Percentiles rank a stretch among this genome's conserved stretches.
These are phyloP conservation scores for Heliconius ismenius DNA, from an alignment of 2,888 invertebrate species.

Conservation along the genomic window DNA sequence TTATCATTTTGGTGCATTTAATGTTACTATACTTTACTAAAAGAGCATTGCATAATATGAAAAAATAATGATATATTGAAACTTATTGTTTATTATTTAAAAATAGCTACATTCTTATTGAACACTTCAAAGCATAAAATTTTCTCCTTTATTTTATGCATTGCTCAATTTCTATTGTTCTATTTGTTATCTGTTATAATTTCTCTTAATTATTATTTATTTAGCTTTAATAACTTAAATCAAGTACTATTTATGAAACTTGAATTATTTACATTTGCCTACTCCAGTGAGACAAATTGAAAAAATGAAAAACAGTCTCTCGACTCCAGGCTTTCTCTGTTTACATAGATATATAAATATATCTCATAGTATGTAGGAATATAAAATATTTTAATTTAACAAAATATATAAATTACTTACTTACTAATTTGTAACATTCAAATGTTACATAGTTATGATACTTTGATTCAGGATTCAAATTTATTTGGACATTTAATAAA, in stretches of 20 bases:
- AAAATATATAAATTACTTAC: too few species aligned
- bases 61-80: not conserved
- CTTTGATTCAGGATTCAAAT: too few species aligned
- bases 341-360: too few species aligned
- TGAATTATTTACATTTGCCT: not conserved
- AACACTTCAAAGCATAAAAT: not conserved
- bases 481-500: too few species aligned
- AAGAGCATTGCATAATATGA: slow-evolving; percentile 27
- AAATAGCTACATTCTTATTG: too few species aligned
- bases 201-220: not conserved
- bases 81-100: not conserved
- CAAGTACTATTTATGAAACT: not conserved
- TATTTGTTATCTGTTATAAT: slow-evolving; percentile 5
- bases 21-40: slow-evolving; percentile 22
- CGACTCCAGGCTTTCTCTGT: too few species aligned
- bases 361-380: too few species aligned
- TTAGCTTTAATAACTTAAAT: not conserved
- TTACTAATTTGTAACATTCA: too few species aligned
- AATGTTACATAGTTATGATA: too few species aligned
- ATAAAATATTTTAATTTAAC: too few species aligned
- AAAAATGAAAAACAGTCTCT: not conserved
- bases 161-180: slow-evolving; percentile 11
- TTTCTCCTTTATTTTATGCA: slow-evolving; percentile 8
- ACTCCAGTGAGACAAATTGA: not conserved
- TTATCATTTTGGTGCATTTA: slow-evolving; percentile 58